Conservation (phyloP, 2,797 vertebrate genomes). For the Anabas testudineus region DNA sequence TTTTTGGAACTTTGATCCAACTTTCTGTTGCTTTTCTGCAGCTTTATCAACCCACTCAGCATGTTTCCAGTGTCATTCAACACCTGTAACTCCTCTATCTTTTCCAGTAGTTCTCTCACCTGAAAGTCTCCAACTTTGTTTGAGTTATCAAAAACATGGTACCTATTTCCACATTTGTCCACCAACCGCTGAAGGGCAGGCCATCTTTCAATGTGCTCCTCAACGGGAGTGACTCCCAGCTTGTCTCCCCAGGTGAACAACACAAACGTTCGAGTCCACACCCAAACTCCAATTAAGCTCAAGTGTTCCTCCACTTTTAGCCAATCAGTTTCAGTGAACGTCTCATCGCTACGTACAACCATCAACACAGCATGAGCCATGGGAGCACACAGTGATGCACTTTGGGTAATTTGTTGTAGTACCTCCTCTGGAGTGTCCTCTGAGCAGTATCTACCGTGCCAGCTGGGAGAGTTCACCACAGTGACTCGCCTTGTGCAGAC, state of each 20-base stretch:
- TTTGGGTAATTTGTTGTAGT: slow-evolving; percentile 57
- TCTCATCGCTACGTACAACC: slow-evolving; percentile 64
- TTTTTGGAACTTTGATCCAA: neutral
- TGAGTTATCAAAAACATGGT: slow-evolving; percentile 66
- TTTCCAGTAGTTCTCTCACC: slow-evolving; percentile 63
- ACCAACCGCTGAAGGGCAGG: slow-evolving; percentile 66
- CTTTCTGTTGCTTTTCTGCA: slow-evolving; percentile 37
- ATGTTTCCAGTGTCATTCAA: slow-evolving; percentile 48
- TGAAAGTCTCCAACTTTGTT: slow-evolving; percentile 42
- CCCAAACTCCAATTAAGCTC: slow-evolving; percentile 48
- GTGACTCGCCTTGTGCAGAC: slow-evolving; percentile 40
- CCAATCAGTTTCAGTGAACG: slow-evolving; percentile 66
- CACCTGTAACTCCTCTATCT: slow-evolving; percentile 57
- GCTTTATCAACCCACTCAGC: slow-evolving; percentile 28
- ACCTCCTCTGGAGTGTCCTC: slow-evolving; percentile 65
- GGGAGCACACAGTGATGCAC: slow-evolving; percentile 50
- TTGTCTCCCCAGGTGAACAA: slow-evolving; percentile 72
- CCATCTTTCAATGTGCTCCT: slow-evolving; percentile 66
- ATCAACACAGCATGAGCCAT: slow-evolving; percentile 64
- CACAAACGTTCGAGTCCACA: slow-evolving; percentile 64
- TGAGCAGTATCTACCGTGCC: slow-evolving; percentile 69
- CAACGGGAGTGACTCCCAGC: slow-evolving; percentile 56
- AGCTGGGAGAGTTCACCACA: slow-evolving; percentile 76
- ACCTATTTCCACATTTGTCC: slow-evolving; percentile 71
- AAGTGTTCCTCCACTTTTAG: slow-evolving; percentile 60